phyloP scores from a whole-genome alignment of 1,140 invertebrate species.

The Anastatus disparis region DNA sequence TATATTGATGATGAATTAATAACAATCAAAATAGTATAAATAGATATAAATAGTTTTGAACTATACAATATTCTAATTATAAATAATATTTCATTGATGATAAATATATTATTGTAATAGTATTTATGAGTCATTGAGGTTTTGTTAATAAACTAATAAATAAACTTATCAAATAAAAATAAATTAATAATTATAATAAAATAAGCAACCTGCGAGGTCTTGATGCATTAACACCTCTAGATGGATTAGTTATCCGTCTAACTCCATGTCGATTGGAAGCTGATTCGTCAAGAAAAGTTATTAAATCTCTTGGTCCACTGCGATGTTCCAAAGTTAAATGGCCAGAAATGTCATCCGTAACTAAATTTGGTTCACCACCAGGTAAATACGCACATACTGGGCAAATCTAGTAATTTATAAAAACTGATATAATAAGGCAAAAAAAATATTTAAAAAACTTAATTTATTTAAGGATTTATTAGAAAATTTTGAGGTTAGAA shows the following conservation, averaged over 20 bases:
- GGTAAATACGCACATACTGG: conserved; percentile 95
- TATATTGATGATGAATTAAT: too few relatives aligned
- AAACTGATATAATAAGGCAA: neutral
- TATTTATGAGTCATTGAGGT: too few relatives aligned
- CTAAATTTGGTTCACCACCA: conserved; percentile 95
- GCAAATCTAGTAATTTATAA: conserved; percentile 76
- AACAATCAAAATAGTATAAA: too few relatives aligned
- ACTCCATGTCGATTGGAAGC: conserved; percentile 83
- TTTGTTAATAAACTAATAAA: neutral
- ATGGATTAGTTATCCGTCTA: conserved; percentile 85
- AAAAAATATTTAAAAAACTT: neutral
- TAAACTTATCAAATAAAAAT: neutral
- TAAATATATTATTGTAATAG: too few relatives aligned
- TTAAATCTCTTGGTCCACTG: conserved; percentile 84
- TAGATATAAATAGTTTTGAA: neutral
- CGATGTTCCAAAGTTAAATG: conserved; percentile 96
- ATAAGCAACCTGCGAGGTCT: conserved; percentile 73
- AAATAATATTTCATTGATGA: too few relatives aligned
- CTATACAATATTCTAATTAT: too few relatives aligned
- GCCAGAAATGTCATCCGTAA: conserved; percentile 97
- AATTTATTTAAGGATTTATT: neutral
- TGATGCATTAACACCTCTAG: conserved; percentile 79
- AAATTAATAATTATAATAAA: neutral
- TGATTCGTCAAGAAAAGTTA: conserved; percentile 91
- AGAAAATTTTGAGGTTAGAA: conserved; percentile 25